Evolutionary conservation across 2,888 invertebrate species (phyloP), one percentile per base, ranked within the genome.

Genomic region (Aleiodes alternator): DNA sequence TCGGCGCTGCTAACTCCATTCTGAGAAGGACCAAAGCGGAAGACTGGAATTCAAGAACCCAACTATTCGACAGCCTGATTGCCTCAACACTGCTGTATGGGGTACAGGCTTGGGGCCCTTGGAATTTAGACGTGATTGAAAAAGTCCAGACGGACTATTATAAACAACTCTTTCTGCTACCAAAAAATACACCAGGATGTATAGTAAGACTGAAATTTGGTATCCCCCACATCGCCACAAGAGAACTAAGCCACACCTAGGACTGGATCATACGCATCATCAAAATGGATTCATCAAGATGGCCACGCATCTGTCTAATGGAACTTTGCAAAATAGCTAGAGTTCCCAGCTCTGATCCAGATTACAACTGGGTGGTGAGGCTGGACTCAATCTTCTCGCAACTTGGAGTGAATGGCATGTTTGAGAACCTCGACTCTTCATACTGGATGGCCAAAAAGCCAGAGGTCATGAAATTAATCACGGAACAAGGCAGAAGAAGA

Each of bases 31-130:
- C 56, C 23, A n/a, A 16, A 16, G 56, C 56, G 9, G 56, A 56
- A 16, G 56, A 56, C 23, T n/a, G 56, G 4, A 9, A 16, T 3
- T 56, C 56, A n/a, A 56, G 56, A 4, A 16, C 2, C 16, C 7
- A 16, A 56, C 14, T 56, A 56, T 56, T 56, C 16, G 56, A 56
- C 9, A 56, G 56, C 9, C 56, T 16, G 3, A 23, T 56, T 1
- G 14, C 56, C 3, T 56, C 56, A 9, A 56, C 56, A 14, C 56
- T 56, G 9, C 23, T 56, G 16, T 56, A 56, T 16, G 56, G 56
- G 23, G 16, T 56, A 1, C 56, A 56, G 23, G 23, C 9, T 16
- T 56, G 56, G 56, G 56, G 56, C 16, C 56, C 56, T 16, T n/a
- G 23, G 9, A 9, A 56, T 56, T 23, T 16, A n/a, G 23, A 56